A percentile compares a stretch with the other conserved stretches of the same genome.
phyloP scores from a whole-genome alignment of 1,140 invertebrate species.

The Cataglyphis hispanica region DNA sequence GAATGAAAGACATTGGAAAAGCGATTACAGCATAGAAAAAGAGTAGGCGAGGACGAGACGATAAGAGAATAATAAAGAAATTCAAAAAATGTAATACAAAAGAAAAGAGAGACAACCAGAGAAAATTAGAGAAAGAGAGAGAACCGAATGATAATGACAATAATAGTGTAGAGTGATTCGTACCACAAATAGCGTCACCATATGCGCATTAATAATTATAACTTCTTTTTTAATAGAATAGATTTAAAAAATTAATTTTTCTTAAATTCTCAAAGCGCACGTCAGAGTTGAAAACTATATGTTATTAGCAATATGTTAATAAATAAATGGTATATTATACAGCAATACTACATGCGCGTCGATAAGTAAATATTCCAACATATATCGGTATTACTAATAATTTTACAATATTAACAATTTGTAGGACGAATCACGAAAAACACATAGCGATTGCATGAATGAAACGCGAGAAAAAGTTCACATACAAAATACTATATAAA shows the following conservation, averaged over 20 bases:
- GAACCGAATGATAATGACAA: slow-evolving; percentile 79
- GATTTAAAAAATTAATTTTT: slow-evolving; percentile 13
- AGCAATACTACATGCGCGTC: slow-evolving; percentile 17
- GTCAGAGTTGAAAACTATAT: background rate
- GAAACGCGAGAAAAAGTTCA: slow-evolving; percentile 62
- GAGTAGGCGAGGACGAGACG: background rate
- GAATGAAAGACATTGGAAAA: background rate
- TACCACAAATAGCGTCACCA: slow-evolving; percentile 62
- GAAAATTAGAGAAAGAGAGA: slow-evolving; percentile 26
- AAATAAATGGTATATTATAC: slow-evolving; percentile 20
- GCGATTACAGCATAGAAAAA: background rate
- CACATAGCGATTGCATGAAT: slow-evolving; percentile 73
- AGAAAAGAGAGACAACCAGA: slow-evolving; percentile 27
- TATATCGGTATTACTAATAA: slow-evolving; percentile 32
- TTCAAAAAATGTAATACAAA: slow-evolving; percentile 23
- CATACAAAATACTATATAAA: slow-evolving; percentile 75
- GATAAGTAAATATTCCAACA: background rate
- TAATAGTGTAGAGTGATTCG: slow-evolving; percentile 81
- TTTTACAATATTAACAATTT: slow-evolving; percentile 58
- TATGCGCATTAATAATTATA: slow-evolving; percentile 2
- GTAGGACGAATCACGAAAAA: slow-evolving; percentile 71
- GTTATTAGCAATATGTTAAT: slow-evolving; percentile 12
- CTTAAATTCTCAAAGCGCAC: background rate
- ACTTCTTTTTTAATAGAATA: background rate
- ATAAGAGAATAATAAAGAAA: background rate